A percentile compares a stretch with the other conserved stretches of the same genome.
These are phyloP conservation scores for Laothoe populi DNA, from an alignment of 2,888 invertebrate genomes.

Conservation along the genomic window DNA sequence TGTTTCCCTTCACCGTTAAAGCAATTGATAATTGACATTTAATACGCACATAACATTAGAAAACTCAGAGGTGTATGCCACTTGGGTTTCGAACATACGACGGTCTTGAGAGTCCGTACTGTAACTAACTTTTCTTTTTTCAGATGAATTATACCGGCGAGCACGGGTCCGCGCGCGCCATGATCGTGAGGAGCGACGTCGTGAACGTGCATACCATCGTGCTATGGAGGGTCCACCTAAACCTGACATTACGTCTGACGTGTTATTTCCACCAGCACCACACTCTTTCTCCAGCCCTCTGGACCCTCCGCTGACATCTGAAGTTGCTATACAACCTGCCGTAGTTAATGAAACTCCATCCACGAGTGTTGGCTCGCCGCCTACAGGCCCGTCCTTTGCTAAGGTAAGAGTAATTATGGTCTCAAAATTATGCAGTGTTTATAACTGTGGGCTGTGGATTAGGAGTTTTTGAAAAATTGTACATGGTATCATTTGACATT, in stretches of 20 bases:
- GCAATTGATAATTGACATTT: too few species aligned
- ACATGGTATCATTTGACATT: too few species aligned
- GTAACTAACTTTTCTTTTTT: constrained; percentile 26
- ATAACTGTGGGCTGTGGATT: too few species aligned
- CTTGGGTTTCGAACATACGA: too few species aligned
- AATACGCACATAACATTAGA: too few species aligned
- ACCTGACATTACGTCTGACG: constrained; percentile 85
- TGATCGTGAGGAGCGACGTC: constrained; percentile 90
- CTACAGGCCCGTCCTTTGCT: constrained; percentile 75
- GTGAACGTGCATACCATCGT: constrained; percentile 91
- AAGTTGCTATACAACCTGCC: constrained; percentile 22
- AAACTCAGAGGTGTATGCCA: too few species aligned
- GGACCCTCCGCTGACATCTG: constrained; percentile 41
- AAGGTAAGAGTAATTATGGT: constrained; percentile 56
- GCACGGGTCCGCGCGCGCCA: constrained; percentile 88
- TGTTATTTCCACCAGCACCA: constrained; percentile 68
- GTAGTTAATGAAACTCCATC: constrained; percentile 39
- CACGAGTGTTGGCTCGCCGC: constrained; percentile 53
- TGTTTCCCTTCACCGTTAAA: too few species aligned
- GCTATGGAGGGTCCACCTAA: constrained; percentile 88
- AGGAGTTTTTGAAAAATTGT: too few species aligned
- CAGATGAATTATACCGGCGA: constrained; percentile 90
- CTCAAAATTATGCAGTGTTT: background rate
- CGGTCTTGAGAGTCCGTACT: too few species aligned
- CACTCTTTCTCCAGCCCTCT: constrained; percentile 49